Evolutionary conservation across 2,113 vertebrate genomes (phyloP).

Genomic region (Bos javanicus): DNA sequence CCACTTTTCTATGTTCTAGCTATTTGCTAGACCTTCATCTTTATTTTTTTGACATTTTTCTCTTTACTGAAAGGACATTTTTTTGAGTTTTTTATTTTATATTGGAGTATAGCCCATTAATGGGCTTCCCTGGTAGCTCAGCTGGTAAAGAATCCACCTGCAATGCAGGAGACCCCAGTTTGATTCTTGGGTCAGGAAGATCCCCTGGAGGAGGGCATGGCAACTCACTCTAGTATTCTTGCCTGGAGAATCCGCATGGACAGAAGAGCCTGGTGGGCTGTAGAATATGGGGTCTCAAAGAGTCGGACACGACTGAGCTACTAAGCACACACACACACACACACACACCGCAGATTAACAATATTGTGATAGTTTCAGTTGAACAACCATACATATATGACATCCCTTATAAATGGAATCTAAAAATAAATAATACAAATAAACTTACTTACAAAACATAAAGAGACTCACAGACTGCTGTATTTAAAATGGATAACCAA

Average conservation of each 20-base stretch:
- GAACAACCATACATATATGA: background rate
- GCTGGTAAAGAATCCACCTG: background rate
- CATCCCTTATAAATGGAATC: background rate
- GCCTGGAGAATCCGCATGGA: background rate
- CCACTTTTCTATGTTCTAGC: background rate
- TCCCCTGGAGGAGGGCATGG: background rate
- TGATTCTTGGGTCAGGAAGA: background rate
- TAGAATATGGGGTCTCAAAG: background rate
- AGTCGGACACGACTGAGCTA: accelerated
- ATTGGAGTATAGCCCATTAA: background rate
- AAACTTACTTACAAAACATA: background rate
- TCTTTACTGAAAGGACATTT: background rate
- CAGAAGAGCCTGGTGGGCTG: background rate
- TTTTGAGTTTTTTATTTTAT: background rate
- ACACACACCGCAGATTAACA: background rate
- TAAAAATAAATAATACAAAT: background rate
- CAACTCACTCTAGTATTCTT: background rate
- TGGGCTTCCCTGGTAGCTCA: background rate
- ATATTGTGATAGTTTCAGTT: background rate
- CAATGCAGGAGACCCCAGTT: background rate
- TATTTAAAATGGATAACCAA: background rate
- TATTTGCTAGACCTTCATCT: background rate
- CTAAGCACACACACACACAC: background rate
- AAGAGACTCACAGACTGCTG: background rate
- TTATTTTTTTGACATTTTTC: background rate